phyloP scores from a whole-genome alignment of 1,140 invertebrate genomes.

The Teleogryllus occipitalis region DNA sequence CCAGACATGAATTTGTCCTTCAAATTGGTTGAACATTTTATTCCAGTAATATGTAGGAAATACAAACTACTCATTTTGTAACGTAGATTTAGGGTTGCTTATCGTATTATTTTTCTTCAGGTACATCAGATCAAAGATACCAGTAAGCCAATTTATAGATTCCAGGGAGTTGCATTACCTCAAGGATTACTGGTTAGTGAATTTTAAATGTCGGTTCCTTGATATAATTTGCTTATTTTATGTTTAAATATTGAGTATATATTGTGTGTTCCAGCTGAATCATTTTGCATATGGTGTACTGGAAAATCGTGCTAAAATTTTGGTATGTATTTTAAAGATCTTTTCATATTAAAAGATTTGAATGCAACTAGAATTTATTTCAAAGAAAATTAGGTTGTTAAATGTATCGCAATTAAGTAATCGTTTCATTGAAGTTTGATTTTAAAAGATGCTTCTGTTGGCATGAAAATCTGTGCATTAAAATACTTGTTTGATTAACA shows the following conservation, averaged over 20 bases:
- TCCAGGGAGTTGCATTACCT: conserved; percentile 85
- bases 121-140: conserved; percentile 56
- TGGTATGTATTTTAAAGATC: conserved; percentile 41
- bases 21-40: neutral
- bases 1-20: neutral
- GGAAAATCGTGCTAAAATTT: conserved; percentile 61
- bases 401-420: too few species aligned
- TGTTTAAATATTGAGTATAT: neutral
- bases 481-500: too few species aligned
- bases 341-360: neutral
- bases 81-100: neutral
- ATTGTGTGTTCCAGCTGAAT: conserved; percentile 49
- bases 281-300: conserved; percentile 73
- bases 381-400: too few species aligned
- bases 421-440: too few species aligned
- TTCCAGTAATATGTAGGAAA: too few species aligned
- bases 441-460: too few species aligned
- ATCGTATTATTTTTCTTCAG: conserved; percentile 30
- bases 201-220: neutral
- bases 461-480: too few species aligned
- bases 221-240: conserved; percentile 8
- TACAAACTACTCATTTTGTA: too few species aligned
- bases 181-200: conserved; percentile 49
- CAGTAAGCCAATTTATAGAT: conserved; percentile 60
- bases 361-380: neutral